A percentile compares a stretch with the other conserved stretches of the same genome.
Evolutionary conservation across 92 coral and sea anemone genomes (phyloP).

Genomic region (Palythoa heliodiscus): DNA sequence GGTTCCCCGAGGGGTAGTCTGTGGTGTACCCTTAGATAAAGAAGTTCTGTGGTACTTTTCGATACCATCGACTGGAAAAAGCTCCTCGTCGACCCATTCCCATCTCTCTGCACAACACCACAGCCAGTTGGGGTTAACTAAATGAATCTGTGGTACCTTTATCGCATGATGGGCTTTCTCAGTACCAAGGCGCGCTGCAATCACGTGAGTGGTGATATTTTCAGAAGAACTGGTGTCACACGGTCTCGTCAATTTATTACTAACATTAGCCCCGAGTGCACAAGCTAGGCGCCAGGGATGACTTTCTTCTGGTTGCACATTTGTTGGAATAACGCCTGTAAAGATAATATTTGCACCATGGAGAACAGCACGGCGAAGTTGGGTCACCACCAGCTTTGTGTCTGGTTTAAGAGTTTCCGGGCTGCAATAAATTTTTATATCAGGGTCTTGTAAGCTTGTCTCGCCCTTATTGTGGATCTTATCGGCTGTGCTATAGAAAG

Average conservation of each 20-base stretch:
- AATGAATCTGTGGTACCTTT: constrained; percentile 77
- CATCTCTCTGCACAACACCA: constrained; percentile 95
- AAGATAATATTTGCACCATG: constrained; percentile 85
- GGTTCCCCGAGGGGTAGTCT: constrained; percentile 77
- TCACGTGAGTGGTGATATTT: constrained; percentile 91
- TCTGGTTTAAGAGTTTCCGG: constrained; percentile 80
- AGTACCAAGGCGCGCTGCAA: constrained; percentile 96
- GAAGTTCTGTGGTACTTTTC: constrained; percentile 74
- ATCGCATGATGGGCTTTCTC: constrained; percentile 92
- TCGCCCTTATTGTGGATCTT: constrained; percentile 38
- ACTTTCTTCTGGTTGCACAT: constrained; percentile 80
- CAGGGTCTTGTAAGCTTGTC: constrained; percentile 50
- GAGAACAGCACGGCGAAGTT: constrained; percentile 71
- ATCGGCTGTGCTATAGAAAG: constrained; percentile 72
- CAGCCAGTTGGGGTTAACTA: constrained; percentile 94
- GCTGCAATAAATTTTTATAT: constrained; percentile 61
- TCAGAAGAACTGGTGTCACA: constrained; percentile 62
- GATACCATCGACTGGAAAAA: constrained; percentile 89
- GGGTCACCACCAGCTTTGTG: constrained; percentile 72
- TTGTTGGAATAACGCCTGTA: constrained; percentile 97
- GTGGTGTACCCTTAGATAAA: constrained; percentile 56
- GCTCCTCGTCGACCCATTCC: constrained; percentile 98
- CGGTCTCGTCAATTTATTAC: constrained; percentile 66
- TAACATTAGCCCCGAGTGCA: constrained; percentile 84
- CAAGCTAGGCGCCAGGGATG: constrained; percentile 85